Base-by-base conservation (phyloP, 2,888 invertebrate species). In the Leptopilina drosophilae region DNA sequence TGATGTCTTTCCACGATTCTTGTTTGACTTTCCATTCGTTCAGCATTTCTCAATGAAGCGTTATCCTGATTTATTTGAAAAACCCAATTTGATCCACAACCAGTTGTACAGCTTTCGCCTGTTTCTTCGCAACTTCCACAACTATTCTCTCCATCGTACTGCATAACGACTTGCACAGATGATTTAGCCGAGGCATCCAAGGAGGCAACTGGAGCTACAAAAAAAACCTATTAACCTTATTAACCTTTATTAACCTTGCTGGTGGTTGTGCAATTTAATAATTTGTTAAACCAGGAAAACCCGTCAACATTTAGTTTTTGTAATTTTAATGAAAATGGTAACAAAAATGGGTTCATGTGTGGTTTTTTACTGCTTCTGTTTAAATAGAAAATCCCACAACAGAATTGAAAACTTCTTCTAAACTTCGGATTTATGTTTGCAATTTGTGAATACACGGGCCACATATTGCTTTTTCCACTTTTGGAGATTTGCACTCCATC, bases 81-180 rank as follows among this genome's bases (percentile, higher is more conserved):
- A 9, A 64, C 11, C n/a, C 62, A 64, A 11, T 64, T 64, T 9
- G 5, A 9, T 3, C 62, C 62, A 15, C 26, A 6, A 8, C 73
- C 77, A 5, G 77, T 76, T 33, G 56, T n/a, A 77, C 77, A 82
- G 9, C 73, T 77, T 67, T 66, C 64, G 11, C 82, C 82, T 15
- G 78, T 77, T 59, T 78, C 78, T 40, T 82, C 80, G 20, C 81
- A 83, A 42, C 64, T 78, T 15, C 80, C 77, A 62, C 83, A 83
- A 11, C 83, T 79, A 46, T 64, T 79, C 12, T 77, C 66, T 11
- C 78, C 81, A 40, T 81, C 81, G 20, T 69, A 81, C 73, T 80
- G 78, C 15, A 59, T 79, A 5, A 81, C 12, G 46, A 82, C 81
- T 76, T 81, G 82, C 1, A 77, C 77, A 0, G 79, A 42, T 40